Conservation (phyloP, 2,888 invertebrate genomes). For the Drosophila paranaensis region DNA sequence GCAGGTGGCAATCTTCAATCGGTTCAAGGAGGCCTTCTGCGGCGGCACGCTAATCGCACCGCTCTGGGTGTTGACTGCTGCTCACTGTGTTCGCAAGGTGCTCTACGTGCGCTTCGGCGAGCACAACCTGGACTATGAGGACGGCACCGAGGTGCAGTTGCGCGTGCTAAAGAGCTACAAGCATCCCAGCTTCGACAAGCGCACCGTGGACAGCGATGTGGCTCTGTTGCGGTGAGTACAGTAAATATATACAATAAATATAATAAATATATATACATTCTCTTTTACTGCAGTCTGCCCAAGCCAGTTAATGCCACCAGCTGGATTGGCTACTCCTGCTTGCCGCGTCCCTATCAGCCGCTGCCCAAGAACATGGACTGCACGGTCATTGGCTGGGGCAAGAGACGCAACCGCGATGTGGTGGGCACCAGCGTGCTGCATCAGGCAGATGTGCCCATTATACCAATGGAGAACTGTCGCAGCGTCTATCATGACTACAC, state of each 20-base stretch:
- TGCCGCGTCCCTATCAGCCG: slow-evolving; percentile 90
- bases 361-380: slow-evolving; percentile 89
- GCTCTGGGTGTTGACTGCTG: slow-evolving; percentile 94
- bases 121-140: slow-evolving; percentile 90
- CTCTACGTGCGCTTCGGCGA: slow-evolving; percentile 94
- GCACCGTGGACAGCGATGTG: slow-evolving; percentile 96
- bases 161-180: slow-evolving; percentile 90
- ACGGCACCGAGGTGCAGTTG: slow-evolving; percentile 92
- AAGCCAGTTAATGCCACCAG: slow-evolving; percentile 78
- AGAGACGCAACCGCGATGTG: slow-evolving; percentile 90
- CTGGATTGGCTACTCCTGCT: slow-evolving; percentile 90
- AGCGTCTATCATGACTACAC: slow-evolving; percentile 93
- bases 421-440: slow-evolving; percentile 93
- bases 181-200: slow-evolving; percentile 94
- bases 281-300: slow-evolving; percentile 74
- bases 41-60: slow-evolving; percentile 93
- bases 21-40: slow-evolving; percentile 94
- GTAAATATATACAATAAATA: too few relatives aligned
- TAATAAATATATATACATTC: neutral
- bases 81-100: slow-evolving; percentile 92
- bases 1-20: slow-evolving; percentile 96
- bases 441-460: slow-evolving; percentile 95
- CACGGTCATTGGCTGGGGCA: slow-evolving; percentile 97
- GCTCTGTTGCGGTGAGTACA: slow-evolving; percentile 91
- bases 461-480: slow-evolving; percentile 91